Percentiles rank a stretch among this genome's conserved stretches.
phyloP scores from a whole-genome alignment of 2,888 invertebrate species.

The Cabera pusaria region DNA sequence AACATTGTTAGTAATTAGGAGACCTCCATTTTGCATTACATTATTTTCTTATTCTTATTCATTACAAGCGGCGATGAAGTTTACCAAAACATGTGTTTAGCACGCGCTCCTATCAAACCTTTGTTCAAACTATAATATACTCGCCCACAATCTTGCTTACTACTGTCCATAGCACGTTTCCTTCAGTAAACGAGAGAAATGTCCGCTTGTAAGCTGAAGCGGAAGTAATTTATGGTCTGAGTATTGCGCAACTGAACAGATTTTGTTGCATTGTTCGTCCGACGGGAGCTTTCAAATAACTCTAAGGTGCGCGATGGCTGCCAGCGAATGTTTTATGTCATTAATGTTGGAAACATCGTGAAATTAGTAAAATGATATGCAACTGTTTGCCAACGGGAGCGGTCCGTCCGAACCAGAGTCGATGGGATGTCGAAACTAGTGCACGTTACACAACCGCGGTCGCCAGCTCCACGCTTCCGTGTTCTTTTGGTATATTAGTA shows the following conservation, averaged over 20 bases:
- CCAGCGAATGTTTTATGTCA: conserved; percentile 25
- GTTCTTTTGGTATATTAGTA: conserved; percentile 42
- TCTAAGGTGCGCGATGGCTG: conserved; percentile 23
- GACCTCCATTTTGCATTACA: too few relatives aligned
- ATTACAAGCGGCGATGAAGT: too few relatives aligned
- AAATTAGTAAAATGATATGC: conserved; percentile 24
- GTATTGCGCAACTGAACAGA: conserved; percentile 21
- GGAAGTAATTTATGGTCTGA: conserved; percentile 13
- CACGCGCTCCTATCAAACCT: too few relatives aligned
- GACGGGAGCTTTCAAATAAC: conserved; percentile 28
- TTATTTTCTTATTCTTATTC: too few relatives aligned
- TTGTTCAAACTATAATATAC: conserved; percentile 19
- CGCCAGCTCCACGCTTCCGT: conserved; percentile 52
- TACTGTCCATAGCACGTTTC: conserved; percentile 14
- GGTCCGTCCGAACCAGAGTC: conserved; percentile 16
- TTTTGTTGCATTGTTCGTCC: conserved; percentile 25
- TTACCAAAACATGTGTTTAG: too few relatives aligned
- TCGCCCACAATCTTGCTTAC: conserved; percentile 10
- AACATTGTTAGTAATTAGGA: too few relatives aligned
- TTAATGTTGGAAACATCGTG: conserved; percentile 23
- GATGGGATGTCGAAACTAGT: conserved; percentile 27
- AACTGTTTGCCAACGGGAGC: conserved; percentile 24
- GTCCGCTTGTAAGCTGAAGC: conserved; percentile 15
- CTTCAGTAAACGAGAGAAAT: conserved; percentile 14
- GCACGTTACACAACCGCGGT: conserved; percentile 50